Evolutionary conservation across 2,797 vertebrate genomes (phyloP), one percentile per base, ranked within the genome.

Genomic region (Bradypus variegatus): DNA sequence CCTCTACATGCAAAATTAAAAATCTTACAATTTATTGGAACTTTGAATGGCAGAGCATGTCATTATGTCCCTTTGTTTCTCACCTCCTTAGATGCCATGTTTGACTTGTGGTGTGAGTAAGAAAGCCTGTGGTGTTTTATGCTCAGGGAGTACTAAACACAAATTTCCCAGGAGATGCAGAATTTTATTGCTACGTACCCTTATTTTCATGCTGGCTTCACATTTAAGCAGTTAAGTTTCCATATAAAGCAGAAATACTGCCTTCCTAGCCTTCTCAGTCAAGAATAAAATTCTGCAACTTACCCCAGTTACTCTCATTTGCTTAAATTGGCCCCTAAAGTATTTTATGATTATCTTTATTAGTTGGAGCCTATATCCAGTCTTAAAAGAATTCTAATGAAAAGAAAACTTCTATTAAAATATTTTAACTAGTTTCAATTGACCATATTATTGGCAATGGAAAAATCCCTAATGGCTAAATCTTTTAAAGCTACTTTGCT

Each of bases 391-490:
- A 94, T 93, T 94, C 64, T 94, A 94, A 94, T 93, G 93, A 94
- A 95, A 96, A 95, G 85, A 94, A 96, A 94, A 94, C 73, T 95
- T 93, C 91, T 95, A 93, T 94, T 95, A 96, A 96, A 95, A 95
- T 92, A 95, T 93, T 95, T 94, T 90, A 96, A 93, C 89, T 92
- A 80, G 77, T 95, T 94, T 96, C 92, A 96, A 89, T 81, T 92
- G 93, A 64, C 92, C 45, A 78, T 96, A 88, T 95, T 95, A 93
- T 81, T 80, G 60, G 89, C 81, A 94, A 89, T 83, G 84, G 77
- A 84, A 91, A 94, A 95, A 89, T 93, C 95, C 83, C 91, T 95
- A 94, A 93, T 89, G 93, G 65, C 72, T 83, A 95, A 96, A 94
- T 82, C 92, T 95, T 95, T 96, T 95, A 95, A 90, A 95, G 65